Conservation (phyloP, 1,140 invertebrate species). For the Drosophila varians region DNA sequence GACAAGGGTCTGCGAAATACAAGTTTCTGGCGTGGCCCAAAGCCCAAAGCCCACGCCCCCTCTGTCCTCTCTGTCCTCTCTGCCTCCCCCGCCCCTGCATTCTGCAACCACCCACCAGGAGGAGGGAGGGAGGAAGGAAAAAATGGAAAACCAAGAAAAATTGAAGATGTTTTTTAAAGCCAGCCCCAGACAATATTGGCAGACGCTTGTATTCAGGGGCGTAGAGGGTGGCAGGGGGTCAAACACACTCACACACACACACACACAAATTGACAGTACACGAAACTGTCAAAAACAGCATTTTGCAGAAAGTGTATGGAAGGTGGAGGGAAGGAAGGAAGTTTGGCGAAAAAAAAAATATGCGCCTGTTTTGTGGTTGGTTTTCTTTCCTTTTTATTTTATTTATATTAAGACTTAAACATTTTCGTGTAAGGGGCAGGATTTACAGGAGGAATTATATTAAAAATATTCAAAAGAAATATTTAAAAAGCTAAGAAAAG, state of each 20-base stretch:
- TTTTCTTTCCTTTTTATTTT: slow-evolving; percentile 1
- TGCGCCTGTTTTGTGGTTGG: slow-evolving; percentile 13
- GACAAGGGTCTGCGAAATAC: slow-evolving; percentile 81
- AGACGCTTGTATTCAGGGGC: slow-evolving; percentile 7
- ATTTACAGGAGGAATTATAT: too few species aligned
- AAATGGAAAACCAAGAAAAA: slow-evolving; percentile 58
- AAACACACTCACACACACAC: slow-evolving; percentile 47
- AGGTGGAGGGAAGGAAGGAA: slow-evolving; percentile 1
- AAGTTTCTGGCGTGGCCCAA: slow-evolving; percentile 71
- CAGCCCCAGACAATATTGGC: slow-evolving; percentile 43
- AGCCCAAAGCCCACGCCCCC: slow-evolving; percentile 2
- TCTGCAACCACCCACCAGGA: not conserved
- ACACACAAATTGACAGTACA: slow-evolving; percentile 76
- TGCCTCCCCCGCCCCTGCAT: too few species aligned
- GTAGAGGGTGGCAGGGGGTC: slow-evolving; percentile 21
- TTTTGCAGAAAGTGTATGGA: slow-evolving; percentile 13
- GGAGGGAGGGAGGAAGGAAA: slow-evolving; percentile 9
- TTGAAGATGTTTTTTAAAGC: slow-evolving; percentile 80
- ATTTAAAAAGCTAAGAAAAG: too few species aligned
- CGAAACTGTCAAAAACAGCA: slow-evolving; percentile 76
- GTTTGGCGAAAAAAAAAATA: slow-evolving; percentile 34
- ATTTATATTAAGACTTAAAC: not conserved
- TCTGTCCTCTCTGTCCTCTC: not conserved
- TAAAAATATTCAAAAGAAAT: too few species aligned
- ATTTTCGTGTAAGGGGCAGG: not conserved